Evolutionary conservation across 2,113 vertebrate species (phyloP).

Genomic region (Hydropotes inermis): DNA sequence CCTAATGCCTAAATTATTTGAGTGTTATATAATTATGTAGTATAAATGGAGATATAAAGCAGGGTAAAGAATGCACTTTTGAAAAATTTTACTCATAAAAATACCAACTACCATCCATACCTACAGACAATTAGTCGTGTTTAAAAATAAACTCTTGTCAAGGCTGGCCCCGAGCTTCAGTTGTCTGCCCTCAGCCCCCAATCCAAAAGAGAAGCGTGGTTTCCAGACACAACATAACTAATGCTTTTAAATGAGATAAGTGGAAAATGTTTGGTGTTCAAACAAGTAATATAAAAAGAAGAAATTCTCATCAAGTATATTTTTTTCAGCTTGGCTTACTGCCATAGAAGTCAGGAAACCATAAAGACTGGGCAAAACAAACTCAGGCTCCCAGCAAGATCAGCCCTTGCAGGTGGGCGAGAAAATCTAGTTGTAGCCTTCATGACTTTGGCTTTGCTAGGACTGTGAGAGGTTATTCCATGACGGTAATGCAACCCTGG

Average conservation of each 20-base stretch:
- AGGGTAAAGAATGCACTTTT: neutral
- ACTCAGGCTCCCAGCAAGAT: accelerated
- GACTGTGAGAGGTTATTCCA: neutral
- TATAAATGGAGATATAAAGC: constrained; percentile 44
- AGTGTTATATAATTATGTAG: constrained; percentile 32
- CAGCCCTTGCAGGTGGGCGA: neutral
- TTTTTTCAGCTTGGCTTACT: constrained; percentile 10
- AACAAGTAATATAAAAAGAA: constrained; percentile 45
- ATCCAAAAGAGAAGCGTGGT: neutral
- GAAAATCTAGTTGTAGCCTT: neutral
- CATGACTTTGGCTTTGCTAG: neutral
- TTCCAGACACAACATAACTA: constrained; percentile 6
- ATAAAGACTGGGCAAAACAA: neutral
- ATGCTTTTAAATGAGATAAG: constrained; percentile 41
- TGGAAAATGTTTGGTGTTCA: constrained; percentile 43
- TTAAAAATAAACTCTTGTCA: neutral
- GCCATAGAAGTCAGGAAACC: constrained; percentile 51
- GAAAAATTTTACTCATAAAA: constrained; percentile 19
- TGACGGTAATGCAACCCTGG: neutral
- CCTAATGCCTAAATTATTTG: constrained; percentile 23
- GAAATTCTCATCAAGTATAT: constrained; percentile 54
- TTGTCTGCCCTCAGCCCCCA: neutral
- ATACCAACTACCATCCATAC: neutral
- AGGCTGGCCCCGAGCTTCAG: no score
- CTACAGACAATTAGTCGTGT: neutral